A percentile compares a stretch with the other conserved stretches of the same genome.
These are phyloP conservation scores for Muscicapa striata DNA, from an alignment of 2,797 vertebrate species.

Conservation along the genomic window DNA sequence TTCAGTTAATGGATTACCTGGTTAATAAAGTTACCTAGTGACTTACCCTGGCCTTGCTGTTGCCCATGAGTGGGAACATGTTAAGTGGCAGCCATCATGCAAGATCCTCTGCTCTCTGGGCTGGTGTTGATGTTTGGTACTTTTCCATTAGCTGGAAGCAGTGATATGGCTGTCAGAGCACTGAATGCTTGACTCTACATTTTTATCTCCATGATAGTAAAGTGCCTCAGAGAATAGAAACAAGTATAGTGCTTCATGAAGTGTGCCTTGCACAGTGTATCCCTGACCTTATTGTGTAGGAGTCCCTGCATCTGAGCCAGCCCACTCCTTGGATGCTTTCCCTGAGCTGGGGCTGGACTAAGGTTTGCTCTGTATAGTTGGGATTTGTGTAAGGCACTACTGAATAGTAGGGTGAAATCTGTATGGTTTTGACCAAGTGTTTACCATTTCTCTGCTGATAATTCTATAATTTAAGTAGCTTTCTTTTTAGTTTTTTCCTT, in stretches of 20 bases:
- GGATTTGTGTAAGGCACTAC: background rate
- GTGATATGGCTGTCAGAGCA: background rate
- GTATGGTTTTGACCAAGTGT: background rate
- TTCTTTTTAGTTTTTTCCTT: background rate
- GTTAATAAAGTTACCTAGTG: slow-evolving; percentile 42
- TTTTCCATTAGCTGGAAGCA: slow-evolving; percentile 60
- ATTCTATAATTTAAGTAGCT: background rate
- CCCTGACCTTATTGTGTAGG: background rate
- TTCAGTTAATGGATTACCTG: slow-evolving; percentile 19
- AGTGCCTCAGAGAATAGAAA: slow-evolving; percentile 21
- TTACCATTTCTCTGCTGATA: background rate
- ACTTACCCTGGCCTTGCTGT: background rate
- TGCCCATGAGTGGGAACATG: background rate
- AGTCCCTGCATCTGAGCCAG: background rate
- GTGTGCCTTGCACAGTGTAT: background rate
- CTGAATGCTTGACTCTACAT: background rate
- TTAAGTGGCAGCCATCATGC: background rate
- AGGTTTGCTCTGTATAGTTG: background rate
- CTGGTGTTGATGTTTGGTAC: slow-evolving; percentile 23
- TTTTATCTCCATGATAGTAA: slow-evolving; percentile 45
- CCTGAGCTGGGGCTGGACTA: background rate
- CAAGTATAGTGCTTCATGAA: background rate
- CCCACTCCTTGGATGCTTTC: background rate
- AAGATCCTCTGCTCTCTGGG: background rate
- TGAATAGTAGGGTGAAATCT: background rate